phyloP scores from a whole-genome alignment of 2,888 invertebrate genomes.

The Stictocephala bisonia region DNA sequence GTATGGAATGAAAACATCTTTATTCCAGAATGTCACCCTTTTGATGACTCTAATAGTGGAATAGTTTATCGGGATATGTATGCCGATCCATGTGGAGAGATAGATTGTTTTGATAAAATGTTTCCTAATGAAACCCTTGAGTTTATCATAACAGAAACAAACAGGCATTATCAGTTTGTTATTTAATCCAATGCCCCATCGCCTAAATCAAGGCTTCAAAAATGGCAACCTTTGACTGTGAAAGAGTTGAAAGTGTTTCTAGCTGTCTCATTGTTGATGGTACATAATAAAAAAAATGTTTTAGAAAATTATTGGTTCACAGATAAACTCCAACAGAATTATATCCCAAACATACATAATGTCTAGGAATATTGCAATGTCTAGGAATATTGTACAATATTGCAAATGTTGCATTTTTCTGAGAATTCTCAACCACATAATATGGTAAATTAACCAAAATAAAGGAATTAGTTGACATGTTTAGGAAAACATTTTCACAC shows the following conservation, averaged over 20 bases:
- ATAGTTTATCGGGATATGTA: no score
- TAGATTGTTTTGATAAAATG: conserved; percentile 27
- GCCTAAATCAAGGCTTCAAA: no score
- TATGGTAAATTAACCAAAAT: conserved; percentile 18
- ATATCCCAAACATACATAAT: conserved; percentile 20
- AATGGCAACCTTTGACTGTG: conserved; percentile 6
- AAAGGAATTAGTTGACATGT: conserved; percentile 25
- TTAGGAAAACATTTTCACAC: conserved; percentile 5
- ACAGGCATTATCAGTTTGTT: not conserved
- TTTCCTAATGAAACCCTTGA: not conserved
- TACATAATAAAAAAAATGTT: conserved; percentile 16
- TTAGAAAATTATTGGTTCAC: conserved; percentile 22
- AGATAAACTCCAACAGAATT: conserved; percentile 20
- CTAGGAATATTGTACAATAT: conserved; percentile 4
- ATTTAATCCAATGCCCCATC: not conserved
- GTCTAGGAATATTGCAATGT: no score
- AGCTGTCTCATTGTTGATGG: not conserved
- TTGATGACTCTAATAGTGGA: no score
- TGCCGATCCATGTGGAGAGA: conserved; percentile 3
- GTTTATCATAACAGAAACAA: not conserved
- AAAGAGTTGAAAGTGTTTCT: conserved; percentile 9
- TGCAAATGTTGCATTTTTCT: conserved; percentile 32
- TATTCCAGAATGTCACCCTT: conserved; percentile 11
- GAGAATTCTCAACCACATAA: conserved; percentile 44
- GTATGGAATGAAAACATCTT: conserved; percentile 10